Base-by-base conservation (phyloP, 2,797 vertebrate genomes). In the Siniperca scherzeri region DNA sequence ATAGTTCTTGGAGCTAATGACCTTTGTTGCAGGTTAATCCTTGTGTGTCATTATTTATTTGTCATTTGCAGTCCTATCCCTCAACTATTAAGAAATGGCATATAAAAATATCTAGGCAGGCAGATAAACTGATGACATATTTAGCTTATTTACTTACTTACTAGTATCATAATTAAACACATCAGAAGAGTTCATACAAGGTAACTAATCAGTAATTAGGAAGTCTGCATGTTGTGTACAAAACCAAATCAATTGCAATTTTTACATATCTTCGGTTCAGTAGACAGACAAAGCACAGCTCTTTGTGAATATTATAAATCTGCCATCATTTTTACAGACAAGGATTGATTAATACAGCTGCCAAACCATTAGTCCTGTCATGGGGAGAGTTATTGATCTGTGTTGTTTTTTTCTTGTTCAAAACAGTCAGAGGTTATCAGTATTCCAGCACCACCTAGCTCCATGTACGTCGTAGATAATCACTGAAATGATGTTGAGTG, bases 291-390 rank as follows among this genome's bases (percentile, higher is more conserved):
- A 82, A 80, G 44, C 46, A 46, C 69, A 21, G 38, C 53, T 61
- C 61, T 27, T 21, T 80, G 81, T 74, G 82, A 85, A 77, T 60
- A 66, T 81, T 77, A 82, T 88, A 74, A 89, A 90, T 87, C 84
- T 85, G 81, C 36, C 69, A 71, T 84, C 6, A 36, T 83, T 81
- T 73, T 73, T 16, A 75, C 81, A 84, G 74, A 92, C 77, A 60
- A 79, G 81, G 83, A 80, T 79, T 89, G 87, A 93, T 93, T 93
- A 91, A 91, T 90, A 83, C 87, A 86, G 85, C 85, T 78, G 80
- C 77, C 71, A 74, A 80, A 77, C 80, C 84, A 91, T 93, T 90
- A 86, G 80, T 75, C 68, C 72, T 74, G 86, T 77, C 83, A 86
- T 16, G 10, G 25, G 22, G 70, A 74, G 68, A 81, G 60, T 75